phyloP scores from a whole-genome alignment of 1,140 invertebrate species.

The Platyura marginata region DNA sequence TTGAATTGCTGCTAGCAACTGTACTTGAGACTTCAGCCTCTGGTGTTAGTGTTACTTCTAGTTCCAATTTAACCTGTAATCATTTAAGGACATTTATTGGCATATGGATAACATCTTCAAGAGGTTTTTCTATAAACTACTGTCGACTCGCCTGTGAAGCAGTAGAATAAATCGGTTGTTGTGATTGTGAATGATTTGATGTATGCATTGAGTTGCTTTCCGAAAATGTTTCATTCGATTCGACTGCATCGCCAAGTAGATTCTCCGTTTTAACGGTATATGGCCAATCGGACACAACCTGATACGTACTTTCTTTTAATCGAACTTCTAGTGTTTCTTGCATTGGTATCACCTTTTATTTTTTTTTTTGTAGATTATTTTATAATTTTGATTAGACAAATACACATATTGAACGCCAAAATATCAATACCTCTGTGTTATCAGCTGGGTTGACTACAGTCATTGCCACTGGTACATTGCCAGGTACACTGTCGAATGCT shows the following conservation, averaged over 20 bases:
- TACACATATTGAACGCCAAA: too few relatives aligned
- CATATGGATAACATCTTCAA: neutral
- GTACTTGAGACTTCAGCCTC: conserved; percentile 24
- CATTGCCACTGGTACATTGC: conserved; percentile 12
- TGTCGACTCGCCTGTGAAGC: neutral
- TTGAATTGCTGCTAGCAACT: conserved; percentile 19
- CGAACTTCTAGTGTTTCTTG: conserved; percentile 30
- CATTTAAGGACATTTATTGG: neutral
- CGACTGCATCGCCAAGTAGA: conserved; percentile 6
- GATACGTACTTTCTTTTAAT: conserved; percentile 25
- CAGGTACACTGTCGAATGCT: conserved; percentile 14
- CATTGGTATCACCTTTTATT: conserved; percentile 27
- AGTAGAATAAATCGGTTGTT: neutral
- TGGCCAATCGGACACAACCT: conserved; percentile 20
- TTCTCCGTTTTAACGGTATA: neutral
- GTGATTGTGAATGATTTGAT: neutral
- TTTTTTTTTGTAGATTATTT: neutral
- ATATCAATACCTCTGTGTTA: conserved; percentile 13
- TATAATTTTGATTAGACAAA: too few relatives aligned
- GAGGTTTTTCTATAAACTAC: neutral
- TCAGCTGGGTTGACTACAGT: conserved; percentile 12
- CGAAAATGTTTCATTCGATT: conserved; percentile 10
- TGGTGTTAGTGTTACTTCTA: conserved; percentile 31
- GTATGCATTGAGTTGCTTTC: neutral
- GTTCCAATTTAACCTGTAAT: conserved; percentile 26